These are phyloP conservation scores for Anthophora plumipes DNA, from an alignment of 2,888 invertebrate species.

Conservation along the genomic window DNA sequence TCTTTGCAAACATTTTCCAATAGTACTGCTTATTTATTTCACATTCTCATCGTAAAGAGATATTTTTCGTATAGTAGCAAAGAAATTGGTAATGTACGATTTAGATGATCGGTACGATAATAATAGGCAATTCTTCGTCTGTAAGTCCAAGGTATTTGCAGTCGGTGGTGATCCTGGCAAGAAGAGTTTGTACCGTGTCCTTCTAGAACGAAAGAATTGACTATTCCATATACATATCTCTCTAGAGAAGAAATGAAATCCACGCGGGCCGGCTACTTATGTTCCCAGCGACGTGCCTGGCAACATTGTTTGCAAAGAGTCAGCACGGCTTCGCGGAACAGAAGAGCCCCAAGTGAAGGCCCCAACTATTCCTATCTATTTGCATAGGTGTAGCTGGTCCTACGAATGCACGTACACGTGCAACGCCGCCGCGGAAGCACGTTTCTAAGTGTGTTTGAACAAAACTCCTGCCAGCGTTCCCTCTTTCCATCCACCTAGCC, in stretches of 20 bases:
- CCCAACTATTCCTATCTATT: constrained; percentile 64
- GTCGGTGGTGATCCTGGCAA: neutral
- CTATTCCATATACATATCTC: neutral
- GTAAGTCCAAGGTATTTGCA: constrained; percentile 11
- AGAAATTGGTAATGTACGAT: no score
- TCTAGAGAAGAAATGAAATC: constrained; percentile 20
- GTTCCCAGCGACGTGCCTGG: constrained; percentile 65
- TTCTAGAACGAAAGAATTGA: neutral
- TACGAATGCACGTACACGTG: constrained; percentile 72
- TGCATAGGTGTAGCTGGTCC: constrained; percentile 76
- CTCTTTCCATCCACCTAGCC: constrained; percentile 18
- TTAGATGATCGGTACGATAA: neutral
- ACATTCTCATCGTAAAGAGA: no score
- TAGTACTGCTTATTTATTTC: no score
- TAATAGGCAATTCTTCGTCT: neutral
- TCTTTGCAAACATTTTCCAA: no score
- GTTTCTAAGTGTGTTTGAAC: constrained; percentile 75
- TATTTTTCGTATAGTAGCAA: no score
- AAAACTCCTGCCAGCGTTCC: constrained; percentile 67
- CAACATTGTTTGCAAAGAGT: constrained; percentile 78
- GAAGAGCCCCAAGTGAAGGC: constrained; percentile 30
- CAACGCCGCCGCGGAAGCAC: constrained; percentile 74
- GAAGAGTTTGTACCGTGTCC: constrained; percentile 14
- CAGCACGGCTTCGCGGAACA: constrained; percentile 61
- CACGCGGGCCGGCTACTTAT: constrained; percentile 55